Base-by-base conservation (phyloP, 2,797 vertebrate genomes). In the Pangasius krempfi region DNA sequence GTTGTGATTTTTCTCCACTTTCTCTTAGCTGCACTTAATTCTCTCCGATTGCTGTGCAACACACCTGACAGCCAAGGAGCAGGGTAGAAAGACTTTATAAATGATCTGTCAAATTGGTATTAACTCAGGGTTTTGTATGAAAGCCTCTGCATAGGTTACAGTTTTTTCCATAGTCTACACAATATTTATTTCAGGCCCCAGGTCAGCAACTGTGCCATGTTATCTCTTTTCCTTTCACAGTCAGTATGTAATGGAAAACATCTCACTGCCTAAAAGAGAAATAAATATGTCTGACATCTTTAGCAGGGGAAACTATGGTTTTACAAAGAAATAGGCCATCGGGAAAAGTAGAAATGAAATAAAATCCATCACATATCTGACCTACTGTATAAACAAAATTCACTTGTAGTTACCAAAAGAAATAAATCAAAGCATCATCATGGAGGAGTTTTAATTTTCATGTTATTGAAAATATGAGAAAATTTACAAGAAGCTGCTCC, bases 401-500 rank as follows among this genome's bases (percentile, higher is more conserved):
- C 14, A 18, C 70, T 40, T 73, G 7, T 73, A 73, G 25, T 56
- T 3, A 85, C 14, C 0, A 81, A 85, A 44, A 44, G 40, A 85
- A 50, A 30, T 52, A 30, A 6, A 37, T 27, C 1, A 86, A 81
- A 60, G 8, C 0, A 40, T 40, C 37, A 40, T 40, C 37, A 40
- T 40, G 37, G 37, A 54, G 9, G 13, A 4, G 27, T 52, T 25
- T 27, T 27, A 2, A 40, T 40, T 40, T 40, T 40, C 4, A 62
- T 58, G 25, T 33, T 40, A 64, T 6, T 52, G 10, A 75, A 81
- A 81, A 56, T 60, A 4, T 22, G 4, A 44, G 0, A 33, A 56
- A 84, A 54, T 20, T 50, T 90, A 94, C 94, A 92, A 94, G 30
- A 72, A 89, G 14, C 16, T 92, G 72, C 18, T 92, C 84, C 1